Base-by-base conservation (phyloP, 2,113 vertebrate species). In the Turdus rufiventris region DNA sequence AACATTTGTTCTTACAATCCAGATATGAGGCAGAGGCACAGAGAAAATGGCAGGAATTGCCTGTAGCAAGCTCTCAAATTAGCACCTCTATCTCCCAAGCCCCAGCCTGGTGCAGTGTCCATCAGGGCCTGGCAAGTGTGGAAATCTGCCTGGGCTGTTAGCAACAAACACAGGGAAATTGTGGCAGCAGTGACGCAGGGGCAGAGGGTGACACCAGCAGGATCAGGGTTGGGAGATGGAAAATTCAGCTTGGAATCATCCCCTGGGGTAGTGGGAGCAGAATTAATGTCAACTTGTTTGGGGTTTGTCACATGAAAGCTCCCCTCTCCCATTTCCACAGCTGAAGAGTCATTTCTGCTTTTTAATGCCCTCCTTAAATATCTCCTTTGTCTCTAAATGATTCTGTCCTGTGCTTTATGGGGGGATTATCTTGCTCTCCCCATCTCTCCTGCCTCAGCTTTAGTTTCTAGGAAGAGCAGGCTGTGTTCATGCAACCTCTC, bases 41-140 rank as follows among this genome's bases (percentile, higher is more conserved):
- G 60, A 93, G 93, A 91, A 83, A 91, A 93, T 91, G 89, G 65
- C 85, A 87, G 80, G 76, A 92, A 58, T 70, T 24, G 89, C 94
- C 89, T 82, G 65, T 91, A 89, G 95, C 92, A 68, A 79, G 42
- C 88, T 94, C 90, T 91, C 80, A 77, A 79, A 93, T 96, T 71
- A 96, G 74, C 85, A 94, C 88, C 81, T 76, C 19, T 45, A 2
- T 75, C 88, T 95, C 85, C 91, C 48, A 6, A n/a, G 48, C 45
- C 77, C 53, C 15, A 4, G 28, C 29, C 56, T 50, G 78, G 18
- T 12, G 24, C 47, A 24, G 67, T 71, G 83, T n/a, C 94, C 86
- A 65, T 89, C 77, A 83, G 18, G 62, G 34, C 58, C 38, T 47
- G 78, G 47, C 24, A 31, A 68, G 63, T 40, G 85, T 36, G 60